Conservation (phyloP, 2,888 invertebrate genomes). For the Eupelmus urozonus region DNA sequence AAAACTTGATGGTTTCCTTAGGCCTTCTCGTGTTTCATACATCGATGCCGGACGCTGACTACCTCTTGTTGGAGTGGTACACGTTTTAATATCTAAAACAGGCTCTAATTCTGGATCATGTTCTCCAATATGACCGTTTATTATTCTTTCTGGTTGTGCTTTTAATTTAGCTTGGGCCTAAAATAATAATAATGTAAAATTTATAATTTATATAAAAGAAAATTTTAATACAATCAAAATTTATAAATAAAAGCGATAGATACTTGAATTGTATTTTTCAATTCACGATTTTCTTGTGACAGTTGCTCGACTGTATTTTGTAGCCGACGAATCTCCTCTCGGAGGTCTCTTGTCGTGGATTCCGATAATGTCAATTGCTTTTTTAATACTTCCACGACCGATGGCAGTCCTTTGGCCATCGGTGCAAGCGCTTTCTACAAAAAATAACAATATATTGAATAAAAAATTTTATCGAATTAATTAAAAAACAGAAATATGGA, state of each 20-base stretch:
- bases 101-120: slow-evolving; percentile 79
- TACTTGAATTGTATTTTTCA: slow-evolving; percentile 80
- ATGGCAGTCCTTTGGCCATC: slow-evolving; percentile 72
- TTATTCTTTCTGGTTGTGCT: slow-evolving; percentile 60
- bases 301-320: slow-evolving; percentile 86
- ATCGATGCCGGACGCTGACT: slow-evolving; percentile 90
- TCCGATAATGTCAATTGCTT: slow-evolving; percentile 83
- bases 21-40: slow-evolving; percentile 90
- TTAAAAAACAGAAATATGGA: too few species aligned
- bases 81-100: slow-evolving; percentile 77
- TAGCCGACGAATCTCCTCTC: slow-evolving; percentile 81
- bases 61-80: slow-evolving; percentile 73
- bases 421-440: slow-evolving; percentile 72
- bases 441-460: slow-evolving; percentile 13
- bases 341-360: slow-evolving; percentile 83
- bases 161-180: slow-evolving; percentile 62
- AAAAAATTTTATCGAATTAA: neutral
- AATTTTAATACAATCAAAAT: too few species aligned
- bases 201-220: neutral
- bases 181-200: neutral
- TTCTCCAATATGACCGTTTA: slow-evolving; percentile 75
- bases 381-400: slow-evolving; percentile 77
- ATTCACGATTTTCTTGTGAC: slow-evolving; percentile 87
- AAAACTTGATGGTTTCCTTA: slow-evolving; percentile 78
- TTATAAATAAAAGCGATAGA: too few species aligned